Evolutionary conservation across 1,140 invertebrate species (phyloP).

Genomic region (Listronotus oregonensis): DNA sequence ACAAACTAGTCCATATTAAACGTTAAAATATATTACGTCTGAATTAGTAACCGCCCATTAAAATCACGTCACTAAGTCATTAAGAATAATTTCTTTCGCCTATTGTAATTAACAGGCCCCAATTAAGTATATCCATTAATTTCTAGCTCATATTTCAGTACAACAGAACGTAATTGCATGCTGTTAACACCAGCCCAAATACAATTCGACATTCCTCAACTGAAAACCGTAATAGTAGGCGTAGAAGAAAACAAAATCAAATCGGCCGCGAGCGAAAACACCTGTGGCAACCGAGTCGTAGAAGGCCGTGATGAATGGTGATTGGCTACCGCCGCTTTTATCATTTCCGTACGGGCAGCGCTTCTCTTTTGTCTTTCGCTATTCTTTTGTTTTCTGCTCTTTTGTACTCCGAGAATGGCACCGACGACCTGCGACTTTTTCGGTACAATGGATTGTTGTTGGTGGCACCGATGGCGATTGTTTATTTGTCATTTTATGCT

Average conservation of each 20-base stretch:
- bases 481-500: constrained; percentile 4
- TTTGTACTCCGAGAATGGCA: too few species aligned
- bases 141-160: background rate
- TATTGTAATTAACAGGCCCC: too few species aligned
- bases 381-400: constrained; percentile 4
- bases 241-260: background rate
- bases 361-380: constrained; percentile 3
- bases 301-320: constrained; percentile 26
- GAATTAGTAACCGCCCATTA: too few species aligned
- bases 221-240: background rate
- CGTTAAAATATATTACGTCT: too few species aligned
- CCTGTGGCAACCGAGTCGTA: constrained; percentile 13
- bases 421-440: background rate
- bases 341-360: constrained; percentile 21
- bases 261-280: constrained; percentile 20
- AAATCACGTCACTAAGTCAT: too few species aligned
- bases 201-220: background rate
- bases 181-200: background rate
- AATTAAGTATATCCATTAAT: background rate
- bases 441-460: background rate
- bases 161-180: background rate
- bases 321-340: constrained; percentile 30
- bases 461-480: background rate
- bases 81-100: too few species aligned
- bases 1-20: too few species aligned